phyloP scores from a whole-genome alignment of 64 coral and sea anemone species.

The Dendronephthya gigantea region DNA sequence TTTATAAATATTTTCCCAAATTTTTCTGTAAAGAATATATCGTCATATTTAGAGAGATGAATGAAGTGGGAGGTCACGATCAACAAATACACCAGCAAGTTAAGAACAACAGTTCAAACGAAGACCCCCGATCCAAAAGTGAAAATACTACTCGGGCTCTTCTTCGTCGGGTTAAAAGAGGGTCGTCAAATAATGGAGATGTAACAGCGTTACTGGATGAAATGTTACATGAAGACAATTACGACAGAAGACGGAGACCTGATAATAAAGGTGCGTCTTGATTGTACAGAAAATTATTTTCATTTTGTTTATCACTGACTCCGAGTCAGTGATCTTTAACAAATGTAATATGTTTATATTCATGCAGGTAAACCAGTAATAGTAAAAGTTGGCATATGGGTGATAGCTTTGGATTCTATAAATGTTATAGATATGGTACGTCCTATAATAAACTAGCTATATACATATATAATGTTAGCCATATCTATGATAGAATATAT shows the following conservation, averaged over 20 bases:
- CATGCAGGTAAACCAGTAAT: not conserved
- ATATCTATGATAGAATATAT: too few relatives aligned
- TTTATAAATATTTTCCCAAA: too few relatives aligned
- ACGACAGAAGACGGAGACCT: not conserved
- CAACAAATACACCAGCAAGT: too few relatives aligned
- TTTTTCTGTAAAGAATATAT: too few relatives aligned
- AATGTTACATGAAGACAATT: not conserved
- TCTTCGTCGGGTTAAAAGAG: not conserved
- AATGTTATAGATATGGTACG: slow-evolving; percentile 9
- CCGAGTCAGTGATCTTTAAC: not conserved
- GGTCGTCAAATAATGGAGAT: not conserved
- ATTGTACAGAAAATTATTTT: too few relatives aligned
- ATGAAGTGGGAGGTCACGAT: too few relatives aligned
- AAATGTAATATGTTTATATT: not conserved
- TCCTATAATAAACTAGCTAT: not conserved
- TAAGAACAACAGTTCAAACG: not conserved
- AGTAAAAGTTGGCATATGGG: not conserved
- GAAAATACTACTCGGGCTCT: too few relatives aligned
- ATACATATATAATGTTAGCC: too few relatives aligned
- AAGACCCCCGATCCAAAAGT: not conserved
- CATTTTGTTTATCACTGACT: too few relatives aligned
- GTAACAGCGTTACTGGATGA: not conserved
- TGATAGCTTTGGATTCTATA: slow-evolving; percentile 3
- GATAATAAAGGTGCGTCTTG: not conserved
- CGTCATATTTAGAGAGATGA: too few relatives aligned